Conservation (phyloP, 2,888 invertebrate genomes). For the Xiphydria camelus region DNA sequence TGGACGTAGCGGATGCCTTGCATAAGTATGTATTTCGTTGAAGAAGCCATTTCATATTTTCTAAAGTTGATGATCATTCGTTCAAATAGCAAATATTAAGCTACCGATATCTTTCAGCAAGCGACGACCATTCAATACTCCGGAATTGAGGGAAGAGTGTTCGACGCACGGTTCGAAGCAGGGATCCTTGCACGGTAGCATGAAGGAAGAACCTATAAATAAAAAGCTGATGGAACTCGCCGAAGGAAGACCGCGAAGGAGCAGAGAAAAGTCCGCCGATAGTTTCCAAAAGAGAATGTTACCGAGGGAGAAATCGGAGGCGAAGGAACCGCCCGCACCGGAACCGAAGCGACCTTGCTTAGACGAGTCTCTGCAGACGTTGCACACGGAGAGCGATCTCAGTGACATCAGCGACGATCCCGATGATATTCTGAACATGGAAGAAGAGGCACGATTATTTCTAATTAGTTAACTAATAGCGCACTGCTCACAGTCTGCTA, state of each 20-base stretch:
- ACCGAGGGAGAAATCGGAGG: conserved; percentile 38
- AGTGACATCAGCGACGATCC: conserved; percentile 90
- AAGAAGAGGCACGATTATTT: conserved; percentile 63
- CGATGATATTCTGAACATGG: conserved; percentile 82
- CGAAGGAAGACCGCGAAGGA: conserved; percentile 49
- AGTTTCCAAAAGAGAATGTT: conserved; percentile 45
- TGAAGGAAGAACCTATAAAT: conserved; percentile 55
- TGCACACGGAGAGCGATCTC: conserved; percentile 69
- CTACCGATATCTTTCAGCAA: conserved; percentile 46
- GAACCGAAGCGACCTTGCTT: conserved; percentile 44
- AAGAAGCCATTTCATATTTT: conserved; percentile 18
- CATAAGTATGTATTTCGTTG: conserved; percentile 30
- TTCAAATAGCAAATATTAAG: not conserved
- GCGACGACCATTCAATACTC: conserved; percentile 41
- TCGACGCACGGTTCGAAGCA: conserved; percentile 45
- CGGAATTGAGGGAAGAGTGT: conserved; percentile 48
- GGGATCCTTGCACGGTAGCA: conserved; percentile 49
- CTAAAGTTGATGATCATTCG: not conserved
- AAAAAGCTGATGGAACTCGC: conserved; percentile 55
- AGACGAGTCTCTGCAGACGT: conserved; percentile 60
- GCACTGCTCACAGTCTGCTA: not conserved
- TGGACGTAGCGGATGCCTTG: conserved; percentile 41
- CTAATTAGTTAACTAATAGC: conserved; percentile 1
- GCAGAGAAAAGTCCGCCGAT: conserved; percentile 50
- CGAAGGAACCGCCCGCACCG: conserved; percentile 57